Evolutionary conservation across 2,113 vertebrate species (phyloP).

Genomic region (Aptenodytes patagonicus): DNA sequence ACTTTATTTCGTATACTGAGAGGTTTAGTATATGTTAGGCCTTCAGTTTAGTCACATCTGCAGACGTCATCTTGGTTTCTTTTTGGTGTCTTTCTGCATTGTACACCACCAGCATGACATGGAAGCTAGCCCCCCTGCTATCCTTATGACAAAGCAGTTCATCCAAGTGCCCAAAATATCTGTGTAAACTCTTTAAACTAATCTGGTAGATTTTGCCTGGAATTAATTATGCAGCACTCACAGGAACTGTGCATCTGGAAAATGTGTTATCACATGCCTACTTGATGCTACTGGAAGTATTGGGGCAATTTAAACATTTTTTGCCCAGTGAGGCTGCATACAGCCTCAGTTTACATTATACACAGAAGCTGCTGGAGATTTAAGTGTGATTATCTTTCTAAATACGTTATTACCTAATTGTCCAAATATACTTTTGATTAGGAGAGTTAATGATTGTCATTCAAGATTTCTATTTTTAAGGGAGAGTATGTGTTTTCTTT

Average conservation of each 20-base stretch:
- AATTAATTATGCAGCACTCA: background rate
- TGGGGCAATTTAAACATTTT: background rate
- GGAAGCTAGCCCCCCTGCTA: background rate
- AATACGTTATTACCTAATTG: background rate
- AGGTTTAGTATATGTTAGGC: background rate
- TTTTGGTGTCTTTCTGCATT: background rate
- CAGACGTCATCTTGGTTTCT: background rate
- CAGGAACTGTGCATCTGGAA: background rate
- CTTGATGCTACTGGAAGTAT: background rate
- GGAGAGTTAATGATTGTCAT: background rate
- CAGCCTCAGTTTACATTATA: background rate
- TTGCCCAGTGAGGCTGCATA: background rate
- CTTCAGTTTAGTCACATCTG: background rate
- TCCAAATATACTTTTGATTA: background rate
- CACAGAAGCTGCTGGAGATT: background rate
- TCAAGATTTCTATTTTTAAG: background rate
- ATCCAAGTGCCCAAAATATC: background rate
- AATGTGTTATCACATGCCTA: background rate
- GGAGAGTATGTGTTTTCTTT: background rate
- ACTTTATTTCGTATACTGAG: background rate
- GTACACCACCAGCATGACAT: background rate
- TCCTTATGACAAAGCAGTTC: background rate
- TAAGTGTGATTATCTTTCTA: background rate
- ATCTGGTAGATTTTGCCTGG: background rate
- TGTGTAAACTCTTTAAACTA: background rate